Evolutionary conservation across 1,140 invertebrate species (phyloP).

Genomic region (Cherax destructor): DNA sequence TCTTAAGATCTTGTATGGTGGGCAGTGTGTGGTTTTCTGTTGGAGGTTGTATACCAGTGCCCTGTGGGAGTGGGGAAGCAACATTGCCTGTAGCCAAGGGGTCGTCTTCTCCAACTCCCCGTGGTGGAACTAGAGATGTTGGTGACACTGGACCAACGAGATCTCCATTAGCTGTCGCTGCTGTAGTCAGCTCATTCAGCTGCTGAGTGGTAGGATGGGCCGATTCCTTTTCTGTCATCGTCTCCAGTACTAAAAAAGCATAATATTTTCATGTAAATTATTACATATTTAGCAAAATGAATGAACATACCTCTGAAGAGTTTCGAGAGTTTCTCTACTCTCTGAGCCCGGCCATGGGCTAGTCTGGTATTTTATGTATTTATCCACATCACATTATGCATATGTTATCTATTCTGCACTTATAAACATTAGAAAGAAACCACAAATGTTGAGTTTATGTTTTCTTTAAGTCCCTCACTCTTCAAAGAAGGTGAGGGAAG

Average conservation of each 20-base stretch:
- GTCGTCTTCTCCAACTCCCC: slow-evolving; percentile 13
- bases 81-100: background rate
- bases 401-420: too few relatives aligned
- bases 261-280: too few relatives aligned
- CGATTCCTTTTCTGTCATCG: slow-evolving; percentile 96
- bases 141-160: slow-evolving; percentile 48
- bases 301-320: too few relatives aligned
- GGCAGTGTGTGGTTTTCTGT: slow-evolving; percentile 33
- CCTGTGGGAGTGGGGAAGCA: slow-evolving; percentile 32
- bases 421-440: too few relatives aligned
- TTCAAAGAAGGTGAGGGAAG: too few relatives aligned
- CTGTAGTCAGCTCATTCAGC: slow-evolving; percentile 42
- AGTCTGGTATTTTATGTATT: too few relatives aligned
- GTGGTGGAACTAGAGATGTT: slow-evolving; percentile 16
- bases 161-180: slow-evolving; percentile 72
- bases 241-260: slow-evolving; percentile 82
- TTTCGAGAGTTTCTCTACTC: too few relatives aligned
- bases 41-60: slow-evolving; percentile 56
- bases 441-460: too few relatives aligned
- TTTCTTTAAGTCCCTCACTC: too few relatives aligned
- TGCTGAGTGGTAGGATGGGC: slow-evolving; percentile 82
- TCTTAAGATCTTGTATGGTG: slow-evolving; percentile 4
- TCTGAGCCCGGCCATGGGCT: too few relatives aligned
- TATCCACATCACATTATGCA: too few relatives aligned
- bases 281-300: too few relatives aligned